Conservation (phyloP, 2,888 invertebrate genomes). For the Drosophila affinis region DNA sequence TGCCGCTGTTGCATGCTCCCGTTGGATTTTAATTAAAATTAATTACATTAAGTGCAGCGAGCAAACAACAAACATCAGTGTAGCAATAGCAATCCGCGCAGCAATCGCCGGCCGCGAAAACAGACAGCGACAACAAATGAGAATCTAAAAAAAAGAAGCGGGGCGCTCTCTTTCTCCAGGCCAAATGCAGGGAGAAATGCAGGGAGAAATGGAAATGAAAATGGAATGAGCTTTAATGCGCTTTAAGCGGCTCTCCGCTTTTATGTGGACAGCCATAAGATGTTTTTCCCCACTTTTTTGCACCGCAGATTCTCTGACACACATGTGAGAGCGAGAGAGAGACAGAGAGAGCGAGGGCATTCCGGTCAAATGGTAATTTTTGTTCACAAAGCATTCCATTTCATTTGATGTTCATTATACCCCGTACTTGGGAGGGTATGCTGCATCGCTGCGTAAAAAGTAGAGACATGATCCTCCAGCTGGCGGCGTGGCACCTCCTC, state of each 20-base stretch:
- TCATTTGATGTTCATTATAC: slow-evolving; percentile 8
- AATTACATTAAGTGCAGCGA: slow-evolving; percentile 83
- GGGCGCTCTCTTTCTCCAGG: neutral
- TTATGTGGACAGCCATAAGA: neutral
- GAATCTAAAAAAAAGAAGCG: slow-evolving; percentile 26
- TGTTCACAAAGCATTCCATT: slow-evolving; percentile 12
- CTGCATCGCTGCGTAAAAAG: slow-evolving; percentile 10
- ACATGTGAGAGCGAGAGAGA: slow-evolving; percentile 7
- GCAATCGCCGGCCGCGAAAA: slow-evolving; percentile 17
- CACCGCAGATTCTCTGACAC: slow-evolving; percentile 6
- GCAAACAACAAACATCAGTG: slow-evolving; percentile 50
- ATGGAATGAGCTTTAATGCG: slow-evolving; percentile 37
- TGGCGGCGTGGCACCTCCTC: slow-evolving; percentile 90
- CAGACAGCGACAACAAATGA: slow-evolving; percentile 44
- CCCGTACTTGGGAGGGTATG: neutral
- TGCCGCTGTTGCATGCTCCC: slow-evolving; percentile 25
- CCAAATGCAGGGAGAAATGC: neutral
- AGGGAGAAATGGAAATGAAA: neutral
- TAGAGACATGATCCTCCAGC: slow-evolving; percentile 86
- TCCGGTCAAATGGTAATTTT: slow-evolving; percentile 31
- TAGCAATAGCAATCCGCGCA: slow-evolving; percentile 34
- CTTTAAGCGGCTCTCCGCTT: slow-evolving; percentile 48
- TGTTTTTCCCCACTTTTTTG: slow-evolving; percentile 3
- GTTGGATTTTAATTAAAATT: slow-evolving; percentile 83
- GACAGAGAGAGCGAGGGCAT: neutral